phyloP scores from a whole-genome alignment of 2,888 invertebrate genomes.

The Poecilus cupreus region DNA sequence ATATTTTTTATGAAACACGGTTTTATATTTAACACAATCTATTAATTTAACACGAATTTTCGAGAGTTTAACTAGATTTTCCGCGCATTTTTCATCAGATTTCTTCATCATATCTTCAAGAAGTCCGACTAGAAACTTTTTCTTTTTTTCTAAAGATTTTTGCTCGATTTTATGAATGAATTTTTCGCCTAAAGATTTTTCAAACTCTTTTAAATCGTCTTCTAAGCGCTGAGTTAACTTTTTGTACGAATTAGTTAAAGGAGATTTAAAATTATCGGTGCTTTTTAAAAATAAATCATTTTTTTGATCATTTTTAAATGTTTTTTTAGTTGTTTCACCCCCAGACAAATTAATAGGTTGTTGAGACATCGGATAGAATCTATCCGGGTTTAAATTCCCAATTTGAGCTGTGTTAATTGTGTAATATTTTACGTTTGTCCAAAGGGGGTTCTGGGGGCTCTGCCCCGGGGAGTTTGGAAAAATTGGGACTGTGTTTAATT shows the following conservation, averaged over 20 bases:
- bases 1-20: constrained; percentile 35
- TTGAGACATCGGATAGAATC: constrained; percentile 70
- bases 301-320: no score
- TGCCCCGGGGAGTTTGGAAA: constrained; percentile 8
- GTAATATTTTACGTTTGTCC: constrained; percentile 67
- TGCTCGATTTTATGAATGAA: constrained; percentile 11
- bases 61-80: not conserved
- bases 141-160: constrained; percentile 45
- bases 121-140: constrained; percentile 41
- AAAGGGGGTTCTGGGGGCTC: constrained; percentile 36
- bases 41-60: constrained; percentile 22
- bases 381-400: constrained; percentile 61
- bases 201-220: constrained; percentile 50
- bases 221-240: constrained; percentile 18
- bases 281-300: not conserved
- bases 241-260: constrained; percentile 5
- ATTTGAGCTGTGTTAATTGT: constrained; percentile 65
- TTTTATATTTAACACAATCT: constrained; percentile 48
- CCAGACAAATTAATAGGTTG: constrained; percentile 67
- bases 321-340: not conserved
- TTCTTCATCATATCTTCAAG: constrained; percentile 21
- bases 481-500: constrained; percentile 20
- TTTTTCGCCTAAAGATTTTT: constrained; percentile 41
- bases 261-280: not conserved
- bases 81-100: not conserved